Percentiles rank a stretch among this genome's conserved stretches.
Evolutionary conservation across 1,140 invertebrate species (phyloP).

Genomic region (Phenacoccus solenopsis): DNA sequence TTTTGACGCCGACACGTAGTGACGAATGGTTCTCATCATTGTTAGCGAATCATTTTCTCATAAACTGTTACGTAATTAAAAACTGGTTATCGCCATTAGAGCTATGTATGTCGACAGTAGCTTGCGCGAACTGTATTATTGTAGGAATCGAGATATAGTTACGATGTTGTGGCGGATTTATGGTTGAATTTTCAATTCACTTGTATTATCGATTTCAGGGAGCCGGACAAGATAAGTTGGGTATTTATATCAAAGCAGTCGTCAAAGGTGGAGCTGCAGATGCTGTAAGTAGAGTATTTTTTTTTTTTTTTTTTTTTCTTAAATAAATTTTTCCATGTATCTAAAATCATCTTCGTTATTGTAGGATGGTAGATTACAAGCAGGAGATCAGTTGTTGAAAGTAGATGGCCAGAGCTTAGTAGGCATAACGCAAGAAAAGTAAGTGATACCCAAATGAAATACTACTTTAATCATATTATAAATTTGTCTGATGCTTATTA

Average conservation of each 20-base stretch:
- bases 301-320: not conserved
- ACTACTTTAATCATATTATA: not conserved
- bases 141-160: not conserved
- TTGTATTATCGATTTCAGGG: constrained; percentile 46
- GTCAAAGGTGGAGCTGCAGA: constrained; percentile 91
- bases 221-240: constrained; percentile 74
- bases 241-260: constrained; percentile 96
- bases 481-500: not conserved
- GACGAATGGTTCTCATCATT: not conserved
- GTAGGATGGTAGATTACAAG: constrained; percentile 79
- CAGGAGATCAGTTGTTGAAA: constrained; percentile 92
- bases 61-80: not conserved
- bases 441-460: constrained; percentile 26
- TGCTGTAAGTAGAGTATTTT: constrained; percentile 45
- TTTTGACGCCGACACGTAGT: not conserved
- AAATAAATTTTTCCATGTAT: not conserved
- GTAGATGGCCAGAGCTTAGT: constrained; percentile 95
- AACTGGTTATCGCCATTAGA: not conserved
- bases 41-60: not conserved
- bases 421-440: constrained; percentile 92
- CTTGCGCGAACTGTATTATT: not conserved
- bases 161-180: not conserved
- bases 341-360: constrained; percentile 23
- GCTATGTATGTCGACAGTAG: not conserved
- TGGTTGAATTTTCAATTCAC: constrained; percentile 9